Conservation (phyloP, 2,888 invertebrate genomes). For the Stomorhina lunata region DNA sequence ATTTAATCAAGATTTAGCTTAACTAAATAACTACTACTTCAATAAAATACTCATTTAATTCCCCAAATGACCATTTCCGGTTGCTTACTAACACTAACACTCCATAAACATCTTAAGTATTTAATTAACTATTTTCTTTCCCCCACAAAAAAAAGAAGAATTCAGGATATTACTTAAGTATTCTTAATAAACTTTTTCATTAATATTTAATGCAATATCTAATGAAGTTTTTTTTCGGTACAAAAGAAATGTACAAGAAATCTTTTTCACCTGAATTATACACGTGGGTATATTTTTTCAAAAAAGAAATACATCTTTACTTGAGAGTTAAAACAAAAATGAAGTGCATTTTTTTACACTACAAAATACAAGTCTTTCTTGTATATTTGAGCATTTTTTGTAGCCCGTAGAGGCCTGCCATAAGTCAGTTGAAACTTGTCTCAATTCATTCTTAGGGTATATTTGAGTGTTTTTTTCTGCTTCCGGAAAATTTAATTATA, state of each 20-base stretch:
- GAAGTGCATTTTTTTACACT: background rate
- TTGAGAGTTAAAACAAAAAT: background rate
- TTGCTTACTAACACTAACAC: too few species aligned
- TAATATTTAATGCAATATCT: constrained; percentile 5
- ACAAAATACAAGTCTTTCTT: too few species aligned
- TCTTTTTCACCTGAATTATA: background rate
- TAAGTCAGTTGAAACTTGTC: too few species aligned
- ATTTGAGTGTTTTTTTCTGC: too few species aligned
- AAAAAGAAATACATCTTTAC: background rate
- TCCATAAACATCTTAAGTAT: background rate
- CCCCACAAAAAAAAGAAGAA: background rate
- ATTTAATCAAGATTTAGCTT: too few species aligned
- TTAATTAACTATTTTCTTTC: background rate
- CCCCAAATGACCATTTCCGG: too few species aligned
- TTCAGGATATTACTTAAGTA: background rate
- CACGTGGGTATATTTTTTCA: constrained; percentile 1
- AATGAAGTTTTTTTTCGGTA: background rate
- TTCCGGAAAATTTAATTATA: too few species aligned
- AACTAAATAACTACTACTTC: too few species aligned
- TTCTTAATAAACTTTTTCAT: constrained; percentile 1
- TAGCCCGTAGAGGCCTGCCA: too few species aligned
- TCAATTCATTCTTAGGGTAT: too few species aligned
- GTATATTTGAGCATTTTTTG: too few species aligned
- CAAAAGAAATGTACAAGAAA: background rate
- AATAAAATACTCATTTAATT: too few species aligned